Evolutionary conservation across 1,140 invertebrate species (phyloP).

Genomic region (Oedothorax gibbosus): DNA sequence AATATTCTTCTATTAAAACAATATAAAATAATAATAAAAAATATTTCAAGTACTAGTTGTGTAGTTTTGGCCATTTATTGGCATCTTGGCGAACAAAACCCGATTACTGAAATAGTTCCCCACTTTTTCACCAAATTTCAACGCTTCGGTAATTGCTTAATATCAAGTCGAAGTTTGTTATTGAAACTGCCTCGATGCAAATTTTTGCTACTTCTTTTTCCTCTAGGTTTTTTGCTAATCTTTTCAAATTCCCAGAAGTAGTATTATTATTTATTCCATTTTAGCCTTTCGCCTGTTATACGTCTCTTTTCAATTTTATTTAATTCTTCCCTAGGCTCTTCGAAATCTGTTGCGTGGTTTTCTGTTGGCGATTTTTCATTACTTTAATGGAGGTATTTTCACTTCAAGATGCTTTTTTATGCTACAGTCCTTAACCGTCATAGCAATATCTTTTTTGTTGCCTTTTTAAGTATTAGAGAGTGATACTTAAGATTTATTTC

Average conservation of each 20-base stretch:
- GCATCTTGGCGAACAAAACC: too few relatives aligned
- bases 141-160: slow-evolving; percentile 27
- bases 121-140: too few relatives aligned
- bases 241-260: slow-evolving; percentile 21
- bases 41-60: too few relatives aligned
- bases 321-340: background rate
- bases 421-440: too few relatives aligned
- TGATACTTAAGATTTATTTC: too few relatives aligned
- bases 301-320: slow-evolving; percentile 7
- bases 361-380: slow-evolving; percentile 27
- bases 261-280: slow-evolving; percentile 3
- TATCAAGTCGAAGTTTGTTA: slow-evolving; percentile 8
- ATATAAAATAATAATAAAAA: too few relatives aligned
- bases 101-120: too few relatives aligned
- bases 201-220: background rate
- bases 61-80: too few relatives aligned
- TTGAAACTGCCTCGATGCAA: slow-evolving; percentile 27
- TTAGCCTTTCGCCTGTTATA: slow-evolving; percentile 3
- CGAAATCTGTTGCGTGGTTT: slow-evolving; percentile 18
- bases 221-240: slow-evolving; percentile 1
- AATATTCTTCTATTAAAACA: too few relatives aligned
- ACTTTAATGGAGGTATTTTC: slow-evolving; percentile 27
- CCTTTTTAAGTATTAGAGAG: too few relatives aligned
- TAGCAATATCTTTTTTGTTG: too few relatives aligned
- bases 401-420: background rate